Percentiles rank a stretch among this genome's conserved stretches.
Evolutionary conservation across 2,888 invertebrate genomes (phyloP).

Genomic region (Drosophila barbarae): DNA sequence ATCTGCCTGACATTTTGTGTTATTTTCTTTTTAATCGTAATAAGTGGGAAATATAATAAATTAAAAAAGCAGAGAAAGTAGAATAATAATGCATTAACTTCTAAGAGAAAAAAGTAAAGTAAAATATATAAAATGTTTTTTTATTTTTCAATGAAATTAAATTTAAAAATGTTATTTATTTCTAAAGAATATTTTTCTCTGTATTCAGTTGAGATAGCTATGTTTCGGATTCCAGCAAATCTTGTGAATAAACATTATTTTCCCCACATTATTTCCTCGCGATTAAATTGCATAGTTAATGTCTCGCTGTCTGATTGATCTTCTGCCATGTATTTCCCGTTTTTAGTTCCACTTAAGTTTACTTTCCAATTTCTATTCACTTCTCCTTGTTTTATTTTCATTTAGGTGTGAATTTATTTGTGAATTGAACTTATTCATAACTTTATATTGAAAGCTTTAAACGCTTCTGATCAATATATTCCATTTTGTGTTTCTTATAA

Average conservation of each 20-base stretch:
- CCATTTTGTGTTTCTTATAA: conserved; percentile 22
- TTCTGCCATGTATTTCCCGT: background rate
- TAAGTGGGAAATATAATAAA: background rate
- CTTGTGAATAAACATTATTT: background rate
- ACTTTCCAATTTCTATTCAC: background rate
- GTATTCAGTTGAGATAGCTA: background rate
- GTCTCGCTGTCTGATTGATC: conserved; percentile 23
- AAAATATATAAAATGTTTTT: no score
- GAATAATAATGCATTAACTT: no score
- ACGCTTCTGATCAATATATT: background rate
- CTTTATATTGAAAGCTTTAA: background rate
- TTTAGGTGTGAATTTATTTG: background rate
- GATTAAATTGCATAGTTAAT: conserved; percentile 2
- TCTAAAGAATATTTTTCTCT: background rate
- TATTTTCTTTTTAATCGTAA: background rate
- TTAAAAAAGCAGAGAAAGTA: background rate
- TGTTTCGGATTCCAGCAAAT: background rate
- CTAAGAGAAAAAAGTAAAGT: no score
- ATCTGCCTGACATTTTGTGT: background rate
- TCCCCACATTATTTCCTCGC: background rate
- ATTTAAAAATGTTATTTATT: background rate
- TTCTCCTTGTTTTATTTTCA: background rate
- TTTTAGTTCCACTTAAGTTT: conserved; percentile 6
- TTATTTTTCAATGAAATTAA: no score
- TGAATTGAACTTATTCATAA: background rate